These are phyloP conservation scores for Pogona vitticeps DNA, from an alignment of 2,113 vertebrate genomes.

Conservation along the genomic window DNA sequence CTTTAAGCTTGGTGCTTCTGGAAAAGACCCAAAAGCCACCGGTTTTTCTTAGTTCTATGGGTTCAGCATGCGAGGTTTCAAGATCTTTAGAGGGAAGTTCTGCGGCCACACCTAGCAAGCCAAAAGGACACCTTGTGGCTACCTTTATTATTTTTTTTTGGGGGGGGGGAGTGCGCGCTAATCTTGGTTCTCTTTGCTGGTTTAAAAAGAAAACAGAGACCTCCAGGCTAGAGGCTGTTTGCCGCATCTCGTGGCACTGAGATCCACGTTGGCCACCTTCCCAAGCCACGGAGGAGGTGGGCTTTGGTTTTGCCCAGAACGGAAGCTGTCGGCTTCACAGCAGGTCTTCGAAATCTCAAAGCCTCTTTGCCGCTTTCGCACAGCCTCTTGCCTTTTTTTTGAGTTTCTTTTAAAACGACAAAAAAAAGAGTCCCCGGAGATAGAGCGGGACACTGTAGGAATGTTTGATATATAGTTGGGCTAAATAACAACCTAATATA, in stretches of 20 bases:
- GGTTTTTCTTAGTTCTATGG: too few relatives aligned
- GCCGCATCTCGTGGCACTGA: not conserved
- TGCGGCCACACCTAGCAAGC: too few relatives aligned
- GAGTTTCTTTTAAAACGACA: constrained; percentile 41
- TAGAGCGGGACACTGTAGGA: constrained; percentile 99
- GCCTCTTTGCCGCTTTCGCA: constrained; percentile 55
- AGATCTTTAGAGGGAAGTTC: too few relatives aligned
- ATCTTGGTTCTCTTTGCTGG: too few relatives aligned
- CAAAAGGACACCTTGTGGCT: too few relatives aligned
- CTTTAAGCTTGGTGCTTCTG: too few relatives aligned
- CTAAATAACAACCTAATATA: constrained; percentile 99
- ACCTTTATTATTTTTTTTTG: too few relatives aligned
- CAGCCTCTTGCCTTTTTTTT: constrained; percentile 60
- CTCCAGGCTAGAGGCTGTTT: too few relatives aligned
- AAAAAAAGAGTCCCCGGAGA: constrained; percentile 84
- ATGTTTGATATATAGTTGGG: constrained; percentile 99
- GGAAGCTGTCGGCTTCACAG: constrained; percentile 31
- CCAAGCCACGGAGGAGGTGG: constrained; percentile 8
- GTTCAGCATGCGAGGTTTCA: too few relatives aligned
- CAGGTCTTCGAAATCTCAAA: constrained; percentile 60
- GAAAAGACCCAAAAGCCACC: too few relatives aligned
- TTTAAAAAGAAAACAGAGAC: too few relatives aligned
- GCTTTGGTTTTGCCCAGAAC: constrained; percentile 2
- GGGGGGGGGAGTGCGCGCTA: too few relatives aligned
- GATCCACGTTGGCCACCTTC: not conserved